These are phyloP conservation scores for Vanacampus margaritifer DNA, from an alignment of 2,113 vertebrate species.

Conservation along the genomic window DNA sequence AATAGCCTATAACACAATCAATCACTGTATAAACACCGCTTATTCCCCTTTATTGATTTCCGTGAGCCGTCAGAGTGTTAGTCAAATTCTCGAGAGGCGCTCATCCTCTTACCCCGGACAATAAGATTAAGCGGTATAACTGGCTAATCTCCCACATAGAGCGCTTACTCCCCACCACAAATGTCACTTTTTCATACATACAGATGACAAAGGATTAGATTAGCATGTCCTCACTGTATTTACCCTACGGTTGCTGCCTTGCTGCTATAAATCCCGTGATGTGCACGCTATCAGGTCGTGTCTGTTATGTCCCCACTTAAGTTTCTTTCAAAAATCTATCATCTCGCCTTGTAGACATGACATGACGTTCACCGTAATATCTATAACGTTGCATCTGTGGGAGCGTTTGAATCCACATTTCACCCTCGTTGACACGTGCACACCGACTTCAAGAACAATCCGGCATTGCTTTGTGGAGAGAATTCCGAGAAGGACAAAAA, in stretches of 20 bases:
- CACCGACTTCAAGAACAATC: not conserved
- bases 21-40: constrained; percentile 35
- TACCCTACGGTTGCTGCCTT: constrained; percentile 19
- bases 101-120: constrained; percentile 67
- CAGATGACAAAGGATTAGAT: constrained; percentile 49
- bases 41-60: constrained; percentile 56
- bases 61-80: constrained; percentile 44
- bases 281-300: constrained; percentile 17
- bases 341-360: constrained; percentile 10
- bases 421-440: not conserved
- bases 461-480: not conserved
- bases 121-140: constrained; percentile 64
- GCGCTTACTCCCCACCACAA: constrained; percentile 48
- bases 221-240: constrained; percentile 32
- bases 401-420: not conserved
- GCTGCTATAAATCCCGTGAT: constrained; percentile 23
- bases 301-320: constrained; percentile 12
- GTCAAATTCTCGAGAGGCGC: constrained; percentile 55
- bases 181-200: constrained; percentile 39
- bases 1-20: constrained; percentile 30
- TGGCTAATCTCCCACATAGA: constrained; percentile 54
- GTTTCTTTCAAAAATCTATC: not conserved
- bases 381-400: constrained; percentile 7
- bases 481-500: not conserved
- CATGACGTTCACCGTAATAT: constrained; percentile 24